Percentiles rank a stretch among this genome's conserved stretches.
These are phyloP conservation scores for Tauraco hartlaubi DNA, from an alignment of 2,797 vertebrate species.

Conservation along the genomic window DNA sequence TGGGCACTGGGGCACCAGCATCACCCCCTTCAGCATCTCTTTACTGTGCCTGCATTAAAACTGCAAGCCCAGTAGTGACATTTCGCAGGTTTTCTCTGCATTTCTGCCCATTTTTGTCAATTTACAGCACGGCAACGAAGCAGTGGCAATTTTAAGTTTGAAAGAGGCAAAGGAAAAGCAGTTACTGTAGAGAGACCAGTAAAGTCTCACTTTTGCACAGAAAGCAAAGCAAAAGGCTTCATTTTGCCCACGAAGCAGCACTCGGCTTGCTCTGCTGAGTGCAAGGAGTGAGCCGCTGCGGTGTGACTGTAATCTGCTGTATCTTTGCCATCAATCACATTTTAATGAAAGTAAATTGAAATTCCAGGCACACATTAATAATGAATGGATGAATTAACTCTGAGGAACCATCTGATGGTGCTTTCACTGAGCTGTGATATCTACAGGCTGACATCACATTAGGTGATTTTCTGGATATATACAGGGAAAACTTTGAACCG, in stretches of 20 bases:
- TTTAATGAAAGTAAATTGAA: conserved; percentile 75
- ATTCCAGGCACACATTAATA: conserved; percentile 76
- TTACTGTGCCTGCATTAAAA: background rate
- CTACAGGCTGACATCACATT: conserved; percentile 9
- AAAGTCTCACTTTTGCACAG: background rate
- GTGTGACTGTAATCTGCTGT: conserved; percentile 46
- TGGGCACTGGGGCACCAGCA: accelerated
- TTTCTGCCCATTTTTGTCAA: background rate
- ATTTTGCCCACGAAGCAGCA: background rate
- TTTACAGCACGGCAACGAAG: background rate
- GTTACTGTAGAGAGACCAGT: background rate
- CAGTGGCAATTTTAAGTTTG: background rate
- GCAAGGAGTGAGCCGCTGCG: background rate
- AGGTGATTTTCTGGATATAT: background rate
- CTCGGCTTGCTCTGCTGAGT: background rate
- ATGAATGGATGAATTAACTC: conserved; percentile 73
- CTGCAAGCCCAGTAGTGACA: background rate
- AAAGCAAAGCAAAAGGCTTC: background rate
- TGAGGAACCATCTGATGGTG: conserved; percentile 54
- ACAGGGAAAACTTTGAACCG: background rate
- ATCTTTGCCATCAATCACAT: conserved; percentile 69
- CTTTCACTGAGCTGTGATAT: conserved; percentile 25
- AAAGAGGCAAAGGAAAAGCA: background rate
- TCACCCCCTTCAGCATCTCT: background rate
- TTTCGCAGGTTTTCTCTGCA: background rate